Conservation (phyloP, 2,797 vertebrate species). For the Propithecus deckenii region DNA sequence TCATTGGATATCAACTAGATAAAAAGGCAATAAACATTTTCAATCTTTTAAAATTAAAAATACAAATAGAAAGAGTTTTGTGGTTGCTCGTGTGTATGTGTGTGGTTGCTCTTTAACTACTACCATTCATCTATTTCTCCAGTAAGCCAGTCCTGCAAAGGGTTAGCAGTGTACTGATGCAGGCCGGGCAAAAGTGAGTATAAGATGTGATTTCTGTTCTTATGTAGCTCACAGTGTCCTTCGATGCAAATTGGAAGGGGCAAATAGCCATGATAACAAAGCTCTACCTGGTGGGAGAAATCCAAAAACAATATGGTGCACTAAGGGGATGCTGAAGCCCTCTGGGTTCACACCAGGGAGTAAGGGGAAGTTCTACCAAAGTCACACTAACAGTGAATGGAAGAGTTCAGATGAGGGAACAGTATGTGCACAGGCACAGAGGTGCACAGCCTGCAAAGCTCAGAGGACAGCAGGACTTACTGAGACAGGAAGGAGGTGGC, state of each 20-base stretch:
- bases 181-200: background rate
- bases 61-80: background rate
- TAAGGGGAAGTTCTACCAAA: background rate
- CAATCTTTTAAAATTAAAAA: background rate
- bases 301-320: rapidly evolving
- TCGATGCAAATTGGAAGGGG: background rate
- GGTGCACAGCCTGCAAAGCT: background rate
- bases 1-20: background rate
- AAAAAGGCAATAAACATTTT: background rate
- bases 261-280: background rate
- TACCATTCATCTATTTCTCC: background rate
- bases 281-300: rapidly evolving
- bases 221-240: background rate
- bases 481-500: no score
- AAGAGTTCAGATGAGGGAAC: background rate
- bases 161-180: background rate
- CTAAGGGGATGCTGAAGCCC: background rate
- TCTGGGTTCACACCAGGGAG: background rate
- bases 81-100: background rate
- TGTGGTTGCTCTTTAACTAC: background rate
- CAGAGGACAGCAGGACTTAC: background rate
- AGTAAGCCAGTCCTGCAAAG: background rate
- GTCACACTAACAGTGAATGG: background rate
- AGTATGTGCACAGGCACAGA: background rate
- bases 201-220: background rate